phyloP scores from a whole-genome alignment of 2,113 vertebrate genomes.

The Hucho hucho region DNA sequence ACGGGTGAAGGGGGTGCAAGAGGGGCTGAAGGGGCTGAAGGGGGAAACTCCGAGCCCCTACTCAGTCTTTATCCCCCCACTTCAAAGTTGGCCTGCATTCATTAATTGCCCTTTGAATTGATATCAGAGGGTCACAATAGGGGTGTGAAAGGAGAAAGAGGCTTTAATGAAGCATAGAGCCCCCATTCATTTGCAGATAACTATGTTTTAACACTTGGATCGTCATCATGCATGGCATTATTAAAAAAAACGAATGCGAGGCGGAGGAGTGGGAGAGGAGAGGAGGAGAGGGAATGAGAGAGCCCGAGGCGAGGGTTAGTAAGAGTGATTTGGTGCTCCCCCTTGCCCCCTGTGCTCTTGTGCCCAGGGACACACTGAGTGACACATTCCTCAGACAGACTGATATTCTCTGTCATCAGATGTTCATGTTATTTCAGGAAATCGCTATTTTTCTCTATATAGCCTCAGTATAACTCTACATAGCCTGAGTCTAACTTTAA shows the following conservation, averaged over 20 bases:
- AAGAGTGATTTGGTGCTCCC: slow-evolving; percentile 65
- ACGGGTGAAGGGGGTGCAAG: slow-evolving; percentile 87
- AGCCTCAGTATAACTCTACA: too few relatives aligned
- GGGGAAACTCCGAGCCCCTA: slow-evolving; percentile 81
- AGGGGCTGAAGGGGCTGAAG: slow-evolving; percentile 52
- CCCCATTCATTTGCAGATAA: slow-evolving; percentile 99
- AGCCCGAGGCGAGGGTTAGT: slow-evolving; percentile 57
- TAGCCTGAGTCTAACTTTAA: too few relatives aligned
- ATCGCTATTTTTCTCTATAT: background rate
- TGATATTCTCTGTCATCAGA: slow-evolving; percentile 28
- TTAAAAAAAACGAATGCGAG: slow-evolving; percentile 30
- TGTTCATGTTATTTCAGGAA: background rate
- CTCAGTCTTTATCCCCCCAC: slow-evolving; percentile 52
- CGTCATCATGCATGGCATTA: slow-evolving; percentile 65
- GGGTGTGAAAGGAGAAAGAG: slow-evolving; percentile 96
- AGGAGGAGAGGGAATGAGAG: slow-evolving; percentile 28
- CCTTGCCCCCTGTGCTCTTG: slow-evolving; percentile 60
- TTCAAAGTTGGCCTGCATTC: slow-evolving; percentile 99
- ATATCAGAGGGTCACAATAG: slow-evolving; percentile 99
- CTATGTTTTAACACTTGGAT: slow-evolving; percentile 71
- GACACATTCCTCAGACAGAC: slow-evolving; percentile 64
- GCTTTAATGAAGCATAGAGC: slow-evolving; percentile 99
- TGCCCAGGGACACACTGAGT: slow-evolving; percentile 63
- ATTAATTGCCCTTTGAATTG: slow-evolving; percentile 99
- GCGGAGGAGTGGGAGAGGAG: slow-evolving; percentile 5